These are phyloP conservation scores for Pachyrhynchus sulphureomaculatus DNA, from an alignment of 1,140 invertebrate genomes.

Conservation along the genomic window DNA sequence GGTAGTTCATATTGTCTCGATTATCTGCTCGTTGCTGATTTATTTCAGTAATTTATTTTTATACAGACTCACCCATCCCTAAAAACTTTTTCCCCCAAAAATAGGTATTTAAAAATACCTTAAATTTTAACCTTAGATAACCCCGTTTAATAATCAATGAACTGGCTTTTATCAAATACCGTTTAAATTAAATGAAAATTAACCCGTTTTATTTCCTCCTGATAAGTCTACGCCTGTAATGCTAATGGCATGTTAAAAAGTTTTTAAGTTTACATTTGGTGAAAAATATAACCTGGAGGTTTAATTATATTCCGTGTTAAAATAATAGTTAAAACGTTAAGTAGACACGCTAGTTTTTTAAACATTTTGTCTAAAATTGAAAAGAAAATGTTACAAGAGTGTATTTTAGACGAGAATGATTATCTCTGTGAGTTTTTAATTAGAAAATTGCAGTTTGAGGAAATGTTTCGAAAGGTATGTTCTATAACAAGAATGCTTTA, in stretches of 20 bases:
- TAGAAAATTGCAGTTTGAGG: conserved; percentile 13
- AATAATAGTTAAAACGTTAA: background rate
- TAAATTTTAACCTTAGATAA: background rate
- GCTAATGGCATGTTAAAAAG: conserved; percentile 7
- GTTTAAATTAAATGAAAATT: conserved; percentile 8
- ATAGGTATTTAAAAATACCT: too few relatives aligned
- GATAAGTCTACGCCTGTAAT: conserved; percentile 10
- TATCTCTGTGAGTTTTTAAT: conserved; percentile 5
- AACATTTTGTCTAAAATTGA: background rate
- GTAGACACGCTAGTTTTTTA: background rate
- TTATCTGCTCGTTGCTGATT: too few relatives aligned
- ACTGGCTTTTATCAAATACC: background rate
- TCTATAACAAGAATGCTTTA: too few relatives aligned
- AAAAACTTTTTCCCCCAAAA: too few relatives aligned
- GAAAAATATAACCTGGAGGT: too few relatives aligned
- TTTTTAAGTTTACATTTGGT: background rate
- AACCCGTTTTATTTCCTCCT: background rate
- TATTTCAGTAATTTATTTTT: too few relatives aligned
- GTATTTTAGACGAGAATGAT: conserved; percentile 18
- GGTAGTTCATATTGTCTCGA: too few relatives aligned
- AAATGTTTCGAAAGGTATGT: conserved; percentile 16
- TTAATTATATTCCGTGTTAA: background rate
- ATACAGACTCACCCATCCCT: too few relatives aligned
- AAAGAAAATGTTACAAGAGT: conserved; percentile 25
- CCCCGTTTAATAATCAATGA: background rate